A percentile compares a stretch with the other conserved stretches of the same genome.
Conservation (phyloP, 2,113 vertebrate species). For the Indri indri region DNA sequence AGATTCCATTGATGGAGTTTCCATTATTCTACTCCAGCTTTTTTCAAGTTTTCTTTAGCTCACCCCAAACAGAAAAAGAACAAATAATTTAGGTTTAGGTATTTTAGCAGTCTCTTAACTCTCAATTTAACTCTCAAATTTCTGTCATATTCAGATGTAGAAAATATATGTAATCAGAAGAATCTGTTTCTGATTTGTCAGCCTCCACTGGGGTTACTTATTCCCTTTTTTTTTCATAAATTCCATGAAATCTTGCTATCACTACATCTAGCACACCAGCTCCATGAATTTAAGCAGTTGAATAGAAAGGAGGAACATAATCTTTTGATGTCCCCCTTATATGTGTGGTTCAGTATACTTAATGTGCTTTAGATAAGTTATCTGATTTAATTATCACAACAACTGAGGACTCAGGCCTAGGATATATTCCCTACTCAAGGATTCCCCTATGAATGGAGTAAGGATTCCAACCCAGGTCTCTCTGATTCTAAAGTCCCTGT, state of each 20-base stretch:
- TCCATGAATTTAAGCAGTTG: background rate
- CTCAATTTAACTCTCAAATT: background rate
- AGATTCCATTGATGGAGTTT: background rate
- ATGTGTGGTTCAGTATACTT: background rate
- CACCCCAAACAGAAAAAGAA: background rate
- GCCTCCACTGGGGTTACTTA: background rate
- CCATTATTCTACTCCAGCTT: background rate
- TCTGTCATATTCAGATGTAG: background rate
- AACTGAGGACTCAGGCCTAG: background rate
- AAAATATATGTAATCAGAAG: background rate
- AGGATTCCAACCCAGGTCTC: background rate
- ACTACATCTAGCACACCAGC: background rate
- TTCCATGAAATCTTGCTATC: background rate
- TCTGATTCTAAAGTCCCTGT: background rate
- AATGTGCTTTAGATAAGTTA: background rate
- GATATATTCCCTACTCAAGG: background rate
- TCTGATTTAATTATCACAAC: background rate
- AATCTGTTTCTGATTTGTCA: background rate
- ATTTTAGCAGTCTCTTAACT: background rate
- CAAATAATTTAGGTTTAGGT: background rate
- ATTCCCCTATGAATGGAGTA: rapidly evolving
- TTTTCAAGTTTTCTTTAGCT: background rate
- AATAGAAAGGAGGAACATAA: background rate
- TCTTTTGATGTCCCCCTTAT: background rate
- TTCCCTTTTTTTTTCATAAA: background rate